Percentiles rank a stretch among this genome's conserved stretches.
These are phyloP conservation scores for Hirundo rustica DNA, from an alignment of 2,797 vertebrate species.

Conservation along the genomic window DNA sequence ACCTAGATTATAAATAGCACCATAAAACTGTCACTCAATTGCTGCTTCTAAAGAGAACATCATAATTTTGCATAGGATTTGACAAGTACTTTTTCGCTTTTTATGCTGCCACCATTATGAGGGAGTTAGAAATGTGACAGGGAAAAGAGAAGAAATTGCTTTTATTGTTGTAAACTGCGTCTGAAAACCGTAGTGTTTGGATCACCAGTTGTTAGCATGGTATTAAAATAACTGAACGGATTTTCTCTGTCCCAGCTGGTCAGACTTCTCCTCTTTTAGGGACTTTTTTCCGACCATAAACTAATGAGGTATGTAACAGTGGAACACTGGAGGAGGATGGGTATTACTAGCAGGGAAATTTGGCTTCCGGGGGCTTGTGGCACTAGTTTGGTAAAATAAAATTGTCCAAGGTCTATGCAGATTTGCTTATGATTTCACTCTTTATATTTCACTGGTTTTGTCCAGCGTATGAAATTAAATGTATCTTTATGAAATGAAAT, in stretches of 20 bases:
- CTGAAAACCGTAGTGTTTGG: not conserved
- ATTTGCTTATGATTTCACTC: not conserved
- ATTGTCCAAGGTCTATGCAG: not conserved
- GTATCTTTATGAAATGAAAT: not conserved
- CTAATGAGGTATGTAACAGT: not conserved
- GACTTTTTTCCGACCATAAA: not conserved
- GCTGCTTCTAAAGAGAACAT: not conserved
- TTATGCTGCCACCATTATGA: not conserved
- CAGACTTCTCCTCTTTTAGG: not conserved
- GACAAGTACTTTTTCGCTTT: not conserved
- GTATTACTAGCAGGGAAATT: not conserved
- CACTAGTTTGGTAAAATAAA: not conserved
- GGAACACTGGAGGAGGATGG: not conserved
- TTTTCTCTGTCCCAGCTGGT: not conserved
- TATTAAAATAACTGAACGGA: not conserved
- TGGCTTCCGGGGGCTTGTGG: not conserved
- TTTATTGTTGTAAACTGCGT: not conserved
- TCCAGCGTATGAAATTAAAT: not conserved
- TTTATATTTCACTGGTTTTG: not conserved
- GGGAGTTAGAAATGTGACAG: not conserved
- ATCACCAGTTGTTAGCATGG: not conserved
- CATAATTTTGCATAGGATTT: not conserved
- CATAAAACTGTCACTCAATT: not conserved
- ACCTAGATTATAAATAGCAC: not conserved
- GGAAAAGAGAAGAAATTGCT: not conserved